Percentiles rank a stretch among this genome's conserved stretches.
phyloP scores from a whole-genome alignment of 2,888 invertebrate genomes.

The Andrena dorsata region DNA sequence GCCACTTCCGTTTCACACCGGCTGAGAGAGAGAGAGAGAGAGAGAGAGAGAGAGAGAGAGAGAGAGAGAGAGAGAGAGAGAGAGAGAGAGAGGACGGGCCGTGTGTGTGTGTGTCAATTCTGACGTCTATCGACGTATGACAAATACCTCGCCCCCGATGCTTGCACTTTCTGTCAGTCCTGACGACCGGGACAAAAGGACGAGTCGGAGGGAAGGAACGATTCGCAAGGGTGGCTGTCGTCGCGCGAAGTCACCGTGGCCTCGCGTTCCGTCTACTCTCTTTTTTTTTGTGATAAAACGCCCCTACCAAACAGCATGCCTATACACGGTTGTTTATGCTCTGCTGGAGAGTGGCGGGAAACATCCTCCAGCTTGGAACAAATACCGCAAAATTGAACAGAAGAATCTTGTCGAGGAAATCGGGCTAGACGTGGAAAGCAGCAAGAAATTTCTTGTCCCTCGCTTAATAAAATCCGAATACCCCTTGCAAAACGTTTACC shows the following conservation, averaged over 20 bases:
- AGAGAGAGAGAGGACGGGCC: background rate
- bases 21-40: constrained; percentile 67
- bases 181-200: constrained; percentile 76
- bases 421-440: background rate
- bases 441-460: background rate
- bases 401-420: background rate
- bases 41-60: constrained; percentile 66
- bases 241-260: constrained; percentile 61
- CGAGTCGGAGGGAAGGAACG: constrained; percentile 58
- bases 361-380: background rate
- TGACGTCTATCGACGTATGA: constrained; percentile 84
- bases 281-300: background rate
- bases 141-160: constrained; percentile 78
- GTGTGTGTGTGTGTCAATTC: constrained; percentile 77
- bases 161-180: constrained; percentile 77
- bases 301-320: background rate
- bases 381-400: background rate
- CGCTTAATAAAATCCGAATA: background rate
- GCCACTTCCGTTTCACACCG: constrained; percentile 80
- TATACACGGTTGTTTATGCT: background rate
- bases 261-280: background rate
- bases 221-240: constrained; percentile 55
- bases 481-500: background rate
- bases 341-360: background rate
- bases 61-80: constrained; percentile 63